phyloP scores from a whole-genome alignment of 2,888 invertebrate species.

The Trichopoda pennipes region DNA sequence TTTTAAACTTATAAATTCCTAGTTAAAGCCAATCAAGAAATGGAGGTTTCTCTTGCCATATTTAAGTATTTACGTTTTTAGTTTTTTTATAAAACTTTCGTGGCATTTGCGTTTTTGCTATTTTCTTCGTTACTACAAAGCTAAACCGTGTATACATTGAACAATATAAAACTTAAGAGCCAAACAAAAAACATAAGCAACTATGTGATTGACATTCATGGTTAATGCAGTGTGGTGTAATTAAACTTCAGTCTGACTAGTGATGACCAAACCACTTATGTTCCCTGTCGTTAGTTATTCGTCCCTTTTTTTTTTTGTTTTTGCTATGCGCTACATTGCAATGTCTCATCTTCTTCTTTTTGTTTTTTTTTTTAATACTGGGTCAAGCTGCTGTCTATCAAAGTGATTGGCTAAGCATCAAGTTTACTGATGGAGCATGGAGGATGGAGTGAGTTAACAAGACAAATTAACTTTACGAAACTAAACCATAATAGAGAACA shows the following conservation, averaged over 20 bases:
- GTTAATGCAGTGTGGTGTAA: constrained; percentile 57
- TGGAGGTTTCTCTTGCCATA: no score
- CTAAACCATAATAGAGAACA: constrained; percentile 1
- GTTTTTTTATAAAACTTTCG: neutral
- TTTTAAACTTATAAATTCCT: no score
- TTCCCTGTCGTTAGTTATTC: constrained; percentile 7
- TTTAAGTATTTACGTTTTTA: neutral
- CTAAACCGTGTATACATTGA: neutral
- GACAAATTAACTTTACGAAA: neutral
- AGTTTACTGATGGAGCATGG: constrained; percentile 31
- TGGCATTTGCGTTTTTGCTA: neutral
- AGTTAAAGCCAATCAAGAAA: no score
- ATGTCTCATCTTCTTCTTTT: neutral
- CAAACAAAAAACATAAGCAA: neutral
- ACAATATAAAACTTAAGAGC: neutral
- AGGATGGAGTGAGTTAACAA: no score
- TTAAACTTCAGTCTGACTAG: constrained; percentile 58
- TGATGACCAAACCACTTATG: constrained; percentile 55
- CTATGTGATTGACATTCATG: constrained; percentile 61
- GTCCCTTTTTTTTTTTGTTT: no score
- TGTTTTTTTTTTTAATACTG: constrained; percentile 4
- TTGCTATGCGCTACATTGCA: neutral
- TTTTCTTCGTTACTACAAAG: neutral
- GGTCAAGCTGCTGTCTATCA: constrained; percentile 64
- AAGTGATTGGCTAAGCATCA: constrained; percentile 58